Evolutionary conservation across 2,113 vertebrate genomes (phyloP).

Genomic region (Spea multiplicata): DNA sequence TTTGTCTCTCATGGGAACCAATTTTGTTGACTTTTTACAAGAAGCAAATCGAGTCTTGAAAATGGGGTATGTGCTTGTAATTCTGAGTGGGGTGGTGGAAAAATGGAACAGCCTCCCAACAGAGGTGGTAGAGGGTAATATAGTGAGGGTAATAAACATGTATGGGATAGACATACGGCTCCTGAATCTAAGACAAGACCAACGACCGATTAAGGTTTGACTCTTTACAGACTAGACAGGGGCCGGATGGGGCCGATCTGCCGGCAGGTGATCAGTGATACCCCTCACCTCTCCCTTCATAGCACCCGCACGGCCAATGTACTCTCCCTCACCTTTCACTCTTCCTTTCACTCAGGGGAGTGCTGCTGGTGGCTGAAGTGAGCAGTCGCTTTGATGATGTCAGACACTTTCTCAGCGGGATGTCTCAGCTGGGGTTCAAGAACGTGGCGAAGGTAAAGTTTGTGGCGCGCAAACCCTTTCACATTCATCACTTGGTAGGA

Average conservation of each 20-base stretch:
- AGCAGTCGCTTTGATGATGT: slow-evolving; percentile 84
- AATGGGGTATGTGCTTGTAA: slow-evolving; percentile 64
- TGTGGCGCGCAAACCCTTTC: background rate
- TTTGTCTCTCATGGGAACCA: slow-evolving; percentile 93
- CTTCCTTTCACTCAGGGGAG: slow-evolving; percentile 65
- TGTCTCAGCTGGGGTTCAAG: slow-evolving; percentile 81
- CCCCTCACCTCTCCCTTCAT: no score
- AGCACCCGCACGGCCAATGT: no score
- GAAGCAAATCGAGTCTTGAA: slow-evolving; percentile 90
- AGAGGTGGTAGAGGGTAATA: no score
- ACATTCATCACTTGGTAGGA: fast-evolving
- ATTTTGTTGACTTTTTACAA: slow-evolving; percentile 81
- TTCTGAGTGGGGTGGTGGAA: no score
- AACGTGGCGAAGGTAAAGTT: slow-evolving; percentile 73
- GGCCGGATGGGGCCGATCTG: no score
- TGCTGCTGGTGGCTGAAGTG: slow-evolving; percentile 88
- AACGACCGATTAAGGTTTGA: no score
- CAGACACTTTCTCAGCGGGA: slow-evolving; percentile 64
- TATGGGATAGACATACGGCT: no score
- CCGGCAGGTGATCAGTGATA: no score
- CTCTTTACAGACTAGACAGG: no score
- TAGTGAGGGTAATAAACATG: no score
- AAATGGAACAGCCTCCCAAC: no score
- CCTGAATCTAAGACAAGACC: no score
- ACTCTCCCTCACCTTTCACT: background rate